Evolutionary conservation across 2,113 vertebrate species (phyloP), one percentile per base, ranked within the genome.

Genomic region (Scalopus aquaticus): DNA sequence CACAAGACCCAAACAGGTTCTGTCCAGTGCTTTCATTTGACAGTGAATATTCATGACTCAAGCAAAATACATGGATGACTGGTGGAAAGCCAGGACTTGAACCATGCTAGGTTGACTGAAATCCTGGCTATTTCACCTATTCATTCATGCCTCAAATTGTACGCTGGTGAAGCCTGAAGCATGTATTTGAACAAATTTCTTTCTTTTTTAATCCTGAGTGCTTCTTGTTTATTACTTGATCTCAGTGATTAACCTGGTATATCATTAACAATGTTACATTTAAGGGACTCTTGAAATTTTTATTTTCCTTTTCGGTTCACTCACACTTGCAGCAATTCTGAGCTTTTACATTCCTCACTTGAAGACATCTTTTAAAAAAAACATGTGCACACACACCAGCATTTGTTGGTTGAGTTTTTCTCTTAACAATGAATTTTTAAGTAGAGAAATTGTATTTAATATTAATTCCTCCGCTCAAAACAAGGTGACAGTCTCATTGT

Each of bases 191-290:
- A 28, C 64, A 95, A 44, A n/a, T 93, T 91, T 30, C 46, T 73
- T 93, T 60, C 11, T 90, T 67, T 91, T 91, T 81, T n/a, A 88
- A 67, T 77, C 19, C 30, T 44, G 22, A 88, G 67, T 85, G 37
- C 39, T 46, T 80, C 56, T 90, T 37, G 24, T 73, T 94, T 78
- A 78, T 86, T 95, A 78, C 26, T 72, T 1, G 6, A 88, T 88
- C 86, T 88, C 69, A 39, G 35, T 79, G 51, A 95, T 88, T 90
- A 91, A 78, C 42, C 82, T 12, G 0, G 49, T 19, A 35, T 86
- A 35, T 90, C 62, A 95, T 91, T 95, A 91, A 94, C 90, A 44
- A 83, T 17, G 87, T 83, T 94, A 60, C 17, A 79, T 84, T 91
- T 85, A 72, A 94, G n/a, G 13, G 37, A 39, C 24, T 72, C 84